Conservation (phyloP, 2,797 vertebrate species). For the Corythornis leucogaster region DNA sequence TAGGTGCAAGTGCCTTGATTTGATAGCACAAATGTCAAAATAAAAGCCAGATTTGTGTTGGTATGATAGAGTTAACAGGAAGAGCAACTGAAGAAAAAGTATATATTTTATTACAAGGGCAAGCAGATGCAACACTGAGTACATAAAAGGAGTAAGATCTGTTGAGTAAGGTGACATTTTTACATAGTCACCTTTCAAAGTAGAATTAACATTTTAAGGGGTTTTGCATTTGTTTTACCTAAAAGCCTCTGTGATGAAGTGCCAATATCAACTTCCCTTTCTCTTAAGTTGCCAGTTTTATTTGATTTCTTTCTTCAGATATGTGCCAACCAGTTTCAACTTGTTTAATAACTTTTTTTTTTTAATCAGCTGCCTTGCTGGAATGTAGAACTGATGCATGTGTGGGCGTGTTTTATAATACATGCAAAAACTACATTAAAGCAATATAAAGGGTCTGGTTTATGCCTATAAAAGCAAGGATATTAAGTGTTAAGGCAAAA, state of each 20-base stretch:
- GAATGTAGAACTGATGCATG: conserved; percentile 46
- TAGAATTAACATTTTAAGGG: conserved; percentile 44
- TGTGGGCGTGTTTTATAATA: conserved; percentile 30
- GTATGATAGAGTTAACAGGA: neutral
- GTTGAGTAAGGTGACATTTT: conserved; percentile 56
- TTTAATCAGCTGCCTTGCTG: conserved; percentile 51
- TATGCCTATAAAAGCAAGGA: conserved; percentile 17
- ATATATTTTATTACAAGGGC: neutral
- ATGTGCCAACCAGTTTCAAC: conserved; percentile 56
- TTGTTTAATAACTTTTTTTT: conserved; percentile 62
- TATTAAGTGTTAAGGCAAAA: neutral
- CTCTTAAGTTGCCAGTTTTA: conserved; percentile 56
- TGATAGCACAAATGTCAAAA: neutral
- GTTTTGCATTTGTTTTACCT: conserved; percentile 70
- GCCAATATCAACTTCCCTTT: conserved; percentile 68
- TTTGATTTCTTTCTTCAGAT: conserved; percentile 54
- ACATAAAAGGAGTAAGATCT: neutral
- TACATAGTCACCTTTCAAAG: conserved; percentile 59
- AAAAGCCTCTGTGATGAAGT: conserved; percentile 50
- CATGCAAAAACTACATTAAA: conserved; percentile 45
- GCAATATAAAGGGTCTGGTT: conserved; percentile 5
- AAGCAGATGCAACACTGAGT: neutral
- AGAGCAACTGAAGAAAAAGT: neutral
- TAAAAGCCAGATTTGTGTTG: neutral
- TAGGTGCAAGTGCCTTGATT: neutral